Conservation (phyloP, 2,797 vertebrate genomes). For the Bradypodion ventrale region DNA sequence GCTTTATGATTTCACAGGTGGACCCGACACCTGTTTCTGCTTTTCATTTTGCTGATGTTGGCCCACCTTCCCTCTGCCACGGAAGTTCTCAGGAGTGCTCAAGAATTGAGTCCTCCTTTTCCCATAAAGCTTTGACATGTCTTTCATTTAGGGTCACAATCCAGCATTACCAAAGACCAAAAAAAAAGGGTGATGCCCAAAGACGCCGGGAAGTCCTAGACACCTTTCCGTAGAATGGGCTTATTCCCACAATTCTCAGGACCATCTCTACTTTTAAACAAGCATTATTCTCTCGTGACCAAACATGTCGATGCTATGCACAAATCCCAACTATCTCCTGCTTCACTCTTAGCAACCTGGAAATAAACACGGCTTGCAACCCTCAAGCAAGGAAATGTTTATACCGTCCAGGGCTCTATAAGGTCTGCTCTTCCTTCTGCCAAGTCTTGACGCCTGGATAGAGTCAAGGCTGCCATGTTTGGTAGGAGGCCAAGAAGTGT, state of each 20-base stretch:
- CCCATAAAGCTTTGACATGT: not conserved
- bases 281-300: too few relatives aligned
- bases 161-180: not conserved
- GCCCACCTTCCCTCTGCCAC: not conserved
- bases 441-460: not conserved
- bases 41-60: not conserved
- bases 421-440: not conserved
- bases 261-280: not conserved
- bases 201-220: rapidly evolving
- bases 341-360: not conserved
- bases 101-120: not conserved
- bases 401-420: not conserved
- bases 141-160: not conserved
- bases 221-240: not conserved
- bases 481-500: not conserved
- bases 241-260: not conserved
- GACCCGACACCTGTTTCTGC: too few relatives aligned
- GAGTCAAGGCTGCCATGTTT: not conserved
- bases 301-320: not conserved
- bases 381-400: not conserved
- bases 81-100: not conserved
- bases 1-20: too few relatives aligned
- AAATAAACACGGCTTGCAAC: not conserved
- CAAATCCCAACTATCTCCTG: not conserved
- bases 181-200: not conserved